Evolutionary conservation across 64 coral and sea anemone genomes (phyloP), one percentile per base, ranked within the genome.

Genomic region (Actinia equina): DNA sequence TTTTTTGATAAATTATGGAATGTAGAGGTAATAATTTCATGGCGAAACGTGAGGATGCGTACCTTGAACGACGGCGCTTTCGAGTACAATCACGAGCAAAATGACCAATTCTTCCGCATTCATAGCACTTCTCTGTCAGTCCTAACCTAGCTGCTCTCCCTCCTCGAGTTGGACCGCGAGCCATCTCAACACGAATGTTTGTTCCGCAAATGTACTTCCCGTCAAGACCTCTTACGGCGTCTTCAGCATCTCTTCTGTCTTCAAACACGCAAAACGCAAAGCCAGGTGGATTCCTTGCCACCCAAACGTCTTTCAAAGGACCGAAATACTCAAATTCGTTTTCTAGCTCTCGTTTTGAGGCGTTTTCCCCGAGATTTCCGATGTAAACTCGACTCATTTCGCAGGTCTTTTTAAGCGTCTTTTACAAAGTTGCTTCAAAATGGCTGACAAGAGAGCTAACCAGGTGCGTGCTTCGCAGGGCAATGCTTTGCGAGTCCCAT

Each of bases 191-290:
- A 41, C 97, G 97, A 85, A 99, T 43, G 79, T 77, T 83, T 25
- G 84, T 61, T 54, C 97, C 97, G 43, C 93, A 93, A 7, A 99
- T 46, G 41, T 54, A 67, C 67, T 85, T 93, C 9, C 93, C 97
- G 54, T 99, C 93, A 84, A 95, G 87, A 27, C 88, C 79, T 13
- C 65, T 71, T 30, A 92, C 86, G 5, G 97, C 97, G 82, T 93
- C 93, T 84, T 99, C 97, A 5, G 97, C 97, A 79, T 99, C 97
- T 59, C 97, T 88, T 26, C 83, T 77, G 85, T 99, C 97, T 90
- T 99, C 97, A 81, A 95, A 99, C 77, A 99, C 69, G 86, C 94
- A 88, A 58, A 99, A 99, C 43, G 97, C 97, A 37, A 99, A 99
- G 7, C 97, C 97, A 5, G 97, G 97, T 59, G 97, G 97, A 74